Evolutionary conservation across 2,797 vertebrate species (phyloP).

Genomic region (Acrossocheilus fasciatus): DNA sequence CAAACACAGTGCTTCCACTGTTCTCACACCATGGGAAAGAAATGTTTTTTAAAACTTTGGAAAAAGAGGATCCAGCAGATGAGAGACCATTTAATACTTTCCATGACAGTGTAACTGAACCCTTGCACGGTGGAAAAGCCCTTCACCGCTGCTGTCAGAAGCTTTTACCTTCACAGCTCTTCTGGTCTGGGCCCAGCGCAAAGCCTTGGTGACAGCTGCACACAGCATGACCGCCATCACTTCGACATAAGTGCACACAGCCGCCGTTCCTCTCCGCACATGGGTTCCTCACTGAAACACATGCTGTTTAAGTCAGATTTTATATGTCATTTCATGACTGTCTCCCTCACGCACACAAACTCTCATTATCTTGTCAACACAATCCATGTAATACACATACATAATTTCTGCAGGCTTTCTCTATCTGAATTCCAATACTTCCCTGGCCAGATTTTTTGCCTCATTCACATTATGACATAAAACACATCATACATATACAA

Average conservation of each 20-base stretch:
- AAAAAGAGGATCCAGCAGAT: constrained; percentile 45
- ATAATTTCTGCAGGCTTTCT: background rate
- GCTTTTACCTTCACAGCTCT: constrained; percentile 80
- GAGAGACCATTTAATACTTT: constrained; percentile 44
- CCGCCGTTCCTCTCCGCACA: constrained; percentile 79
- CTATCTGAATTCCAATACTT: constrained; percentile 14
- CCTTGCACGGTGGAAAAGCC: constrained; percentile 28
- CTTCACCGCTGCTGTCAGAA: constrained; percentile 44
- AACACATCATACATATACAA: constrained; percentile 4
- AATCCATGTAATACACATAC: constrained; percentile 14
- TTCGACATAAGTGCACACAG: constrained; percentile 81
- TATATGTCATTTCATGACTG: background rate
- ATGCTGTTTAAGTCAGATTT: constrained; percentile 33
- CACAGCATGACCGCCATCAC: constrained; percentile 62
- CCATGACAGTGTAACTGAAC: constrained; percentile 38
- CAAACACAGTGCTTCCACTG: constrained; percentile 52
- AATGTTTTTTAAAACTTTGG: constrained; percentile 44
- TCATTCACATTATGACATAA: constrained; percentile 1
- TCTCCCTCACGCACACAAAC: constrained; percentile 29
- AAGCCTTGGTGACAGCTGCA: constrained; percentile 82
- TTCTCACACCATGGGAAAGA: constrained; percentile 53
- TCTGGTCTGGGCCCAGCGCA: constrained; percentile 73
- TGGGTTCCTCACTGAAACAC: constrained; percentile 76
- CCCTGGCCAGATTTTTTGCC: background rate
- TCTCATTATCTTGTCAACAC: constrained; percentile 39